Conservation (phyloP, 2,797 vertebrate genomes). For the Cyprinodon diabolis region DNA sequence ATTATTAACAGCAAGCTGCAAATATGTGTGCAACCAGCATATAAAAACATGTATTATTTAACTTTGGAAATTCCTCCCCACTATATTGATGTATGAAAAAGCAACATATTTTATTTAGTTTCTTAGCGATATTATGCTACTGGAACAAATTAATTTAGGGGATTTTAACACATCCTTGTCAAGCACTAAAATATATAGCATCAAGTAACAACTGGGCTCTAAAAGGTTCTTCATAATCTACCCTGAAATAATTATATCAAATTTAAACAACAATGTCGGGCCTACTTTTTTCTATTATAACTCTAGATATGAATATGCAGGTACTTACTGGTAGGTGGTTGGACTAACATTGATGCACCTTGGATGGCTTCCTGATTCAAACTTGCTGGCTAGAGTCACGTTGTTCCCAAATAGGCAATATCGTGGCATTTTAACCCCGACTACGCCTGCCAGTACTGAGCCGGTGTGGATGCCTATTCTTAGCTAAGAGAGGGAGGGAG, state of each 20-base stretch:
- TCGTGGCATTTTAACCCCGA: slow-evolving; percentile 96
- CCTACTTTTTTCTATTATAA: neutral
- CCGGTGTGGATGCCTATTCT: slow-evolving; percentile 98
- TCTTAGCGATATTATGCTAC: neutral
- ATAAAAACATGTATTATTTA: neutral
- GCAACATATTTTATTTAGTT: neutral
- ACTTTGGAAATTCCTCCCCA: neutral
- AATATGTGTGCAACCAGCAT: neutral
- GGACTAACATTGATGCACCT: slow-evolving; percentile 97
- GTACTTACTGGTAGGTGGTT: slow-evolving; percentile 94
- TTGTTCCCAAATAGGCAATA: slow-evolving; percentile 99
- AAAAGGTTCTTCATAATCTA: neutral
- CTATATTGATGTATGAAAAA: neutral
- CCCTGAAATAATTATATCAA: neutral
- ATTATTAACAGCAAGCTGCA: neutral
- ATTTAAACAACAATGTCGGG: neutral
- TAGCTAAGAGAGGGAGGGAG: slow-evolving; percentile 78
- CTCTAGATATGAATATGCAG: neutral
- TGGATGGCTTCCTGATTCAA: slow-evolving; percentile 96
- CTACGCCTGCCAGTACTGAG: slow-evolving; percentile 95
- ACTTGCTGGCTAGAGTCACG: slow-evolving; percentile 97
- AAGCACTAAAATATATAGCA: neutral
- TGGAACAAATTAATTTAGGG: neutral
- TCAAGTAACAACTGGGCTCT: neutral
- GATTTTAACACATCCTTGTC: neutral